A percentile compares a stretch with the other conserved stretches of the same genome.
Conservation (phyloP, 2,888 invertebrate genomes). For the Chymomyza fuscimana region DNA sequence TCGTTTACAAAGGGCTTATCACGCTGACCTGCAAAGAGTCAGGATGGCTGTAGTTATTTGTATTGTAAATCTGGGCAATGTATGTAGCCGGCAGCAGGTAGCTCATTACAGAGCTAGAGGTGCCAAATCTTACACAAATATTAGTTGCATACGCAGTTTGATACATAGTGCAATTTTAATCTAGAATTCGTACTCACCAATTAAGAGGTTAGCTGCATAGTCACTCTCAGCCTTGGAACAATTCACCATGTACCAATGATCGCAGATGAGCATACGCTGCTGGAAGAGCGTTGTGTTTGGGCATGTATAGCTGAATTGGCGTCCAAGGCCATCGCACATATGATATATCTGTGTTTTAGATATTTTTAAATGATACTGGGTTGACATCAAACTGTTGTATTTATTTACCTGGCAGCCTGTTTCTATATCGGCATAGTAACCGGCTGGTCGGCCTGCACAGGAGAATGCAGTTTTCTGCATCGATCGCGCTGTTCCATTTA, state of each 20-base stretch:
- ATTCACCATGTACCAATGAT: constrained; percentile 90
- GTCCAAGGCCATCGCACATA: constrained; percentile 88
- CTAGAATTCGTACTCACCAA: constrained; percentile 81
- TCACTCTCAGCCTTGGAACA: constrained; percentile 86
- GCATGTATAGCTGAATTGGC: constrained; percentile 89
- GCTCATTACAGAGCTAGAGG: too few relatives aligned
- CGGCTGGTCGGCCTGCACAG: constrained; percentile 84
- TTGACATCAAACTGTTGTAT: constrained; percentile 15
- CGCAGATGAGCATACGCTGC: constrained; percentile 89
- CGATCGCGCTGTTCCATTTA: constrained; percentile 69
- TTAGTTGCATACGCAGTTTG: too few relatives aligned
- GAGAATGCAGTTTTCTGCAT: constrained; percentile 83
- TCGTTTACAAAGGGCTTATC: constrained; percentile 87
- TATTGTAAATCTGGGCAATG: too few relatives aligned
- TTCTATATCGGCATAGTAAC: constrained; percentile 88
- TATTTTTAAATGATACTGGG: not conserved
- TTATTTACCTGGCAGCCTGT: constrained; percentile 88
- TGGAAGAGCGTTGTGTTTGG: constrained; percentile 90
- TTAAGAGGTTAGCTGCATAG: constrained; percentile 86
- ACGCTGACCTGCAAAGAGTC: constrained; percentile 82
- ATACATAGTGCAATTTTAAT: too few relatives aligned
- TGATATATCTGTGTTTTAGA: constrained; percentile 84
- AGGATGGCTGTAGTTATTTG: not conserved
- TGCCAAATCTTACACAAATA: too few relatives aligned
- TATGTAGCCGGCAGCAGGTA: too few relatives aligned